These are phyloP conservation scores for Orchestes rusci DNA, from an alignment of 2,888 invertebrate species.

Conservation along the genomic window DNA sequence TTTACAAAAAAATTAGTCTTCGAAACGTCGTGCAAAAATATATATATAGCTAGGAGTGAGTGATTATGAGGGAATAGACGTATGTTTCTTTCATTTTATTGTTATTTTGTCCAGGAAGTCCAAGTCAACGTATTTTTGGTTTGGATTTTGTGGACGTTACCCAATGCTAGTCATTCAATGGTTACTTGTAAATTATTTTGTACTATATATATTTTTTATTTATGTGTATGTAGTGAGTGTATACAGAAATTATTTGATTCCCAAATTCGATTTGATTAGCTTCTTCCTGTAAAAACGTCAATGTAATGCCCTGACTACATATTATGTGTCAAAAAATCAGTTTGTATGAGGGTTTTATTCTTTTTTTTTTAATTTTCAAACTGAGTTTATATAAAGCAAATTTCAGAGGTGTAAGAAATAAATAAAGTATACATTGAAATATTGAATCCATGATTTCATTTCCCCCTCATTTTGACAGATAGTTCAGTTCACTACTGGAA, in stretches of 20 bases:
- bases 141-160: constrained; percentile 18
- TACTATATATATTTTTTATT: constrained; percentile 39
- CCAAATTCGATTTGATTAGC: constrained; percentile 6
- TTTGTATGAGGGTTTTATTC: no score
- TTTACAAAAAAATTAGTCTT: constrained; percentile 19
- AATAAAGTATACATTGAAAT: constrained; percentile 19
- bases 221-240: constrained; percentile 13
- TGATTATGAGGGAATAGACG: no score
- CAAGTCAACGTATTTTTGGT: constrained; percentile 5
- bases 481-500: no score
- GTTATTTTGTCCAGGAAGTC: constrained; percentile 9
- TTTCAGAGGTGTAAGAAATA: constrained; percentile 21
- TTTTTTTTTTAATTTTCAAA: constrained; percentile 1
- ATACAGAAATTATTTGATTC: not conserved
- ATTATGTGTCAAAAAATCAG: no score
- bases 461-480: no score
- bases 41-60: no score
- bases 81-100: constrained; percentile 3
- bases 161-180: constrained; percentile 43
- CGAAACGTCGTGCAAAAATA: constrained; percentile 13
- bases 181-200: constrained; percentile 40
- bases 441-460: no score
- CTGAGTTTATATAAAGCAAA: constrained; percentile 18
- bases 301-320: no score
- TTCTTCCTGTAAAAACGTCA: constrained; percentile 16